Evolutionary conservation across 1,140 invertebrate species (phyloP).

Genomic region (Cotesia vestalis): DNA sequence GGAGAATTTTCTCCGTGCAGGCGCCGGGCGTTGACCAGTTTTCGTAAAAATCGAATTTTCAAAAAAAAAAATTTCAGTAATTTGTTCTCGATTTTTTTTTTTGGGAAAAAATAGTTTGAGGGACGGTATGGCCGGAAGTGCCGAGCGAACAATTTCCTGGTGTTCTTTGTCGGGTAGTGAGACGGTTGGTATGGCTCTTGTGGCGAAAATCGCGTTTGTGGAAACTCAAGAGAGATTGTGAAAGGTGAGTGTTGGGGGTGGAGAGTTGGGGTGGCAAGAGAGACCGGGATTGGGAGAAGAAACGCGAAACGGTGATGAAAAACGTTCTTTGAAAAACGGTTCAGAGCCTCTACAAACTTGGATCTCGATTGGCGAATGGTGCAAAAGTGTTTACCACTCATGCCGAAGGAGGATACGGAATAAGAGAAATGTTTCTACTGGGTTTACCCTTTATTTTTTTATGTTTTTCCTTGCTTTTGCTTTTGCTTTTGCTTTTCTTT

Average conservation of each 20-base stretch:
- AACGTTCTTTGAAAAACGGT: conserved; percentile 37
- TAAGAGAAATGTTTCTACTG: conserved; percentile 10
- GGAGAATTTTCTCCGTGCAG: no score
- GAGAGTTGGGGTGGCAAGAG: neutral
- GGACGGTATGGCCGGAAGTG: conserved; percentile 35
- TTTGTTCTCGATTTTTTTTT: no score
- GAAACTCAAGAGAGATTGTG: conserved; percentile 26
- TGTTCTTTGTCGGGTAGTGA: conserved; percentile 33
- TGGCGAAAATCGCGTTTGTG: conserved; percentile 37
- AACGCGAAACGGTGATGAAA: conserved; percentile 33
- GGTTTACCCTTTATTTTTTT: neutral
- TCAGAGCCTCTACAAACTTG: conserved; percentile 17
- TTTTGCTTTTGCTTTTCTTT: neutral
- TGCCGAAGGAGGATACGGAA: neutral
- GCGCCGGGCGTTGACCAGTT: no score
- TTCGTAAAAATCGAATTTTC: no score
- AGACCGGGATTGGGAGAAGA: neutral
- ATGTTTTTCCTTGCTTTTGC: neutral
- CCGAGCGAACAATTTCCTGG: conserved; percentile 43
- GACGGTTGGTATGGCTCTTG: neutral
- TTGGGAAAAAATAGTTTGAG: neutral
- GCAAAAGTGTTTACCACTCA: conserved; percentile 37
- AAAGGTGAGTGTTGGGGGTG: conserved; percentile 17
- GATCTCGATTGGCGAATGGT: conserved; percentile 33
- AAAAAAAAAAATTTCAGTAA: no score